Conservation (phyloP, 92 coral and sea anemone genomes). For the Heliopora coerulea region DNA sequence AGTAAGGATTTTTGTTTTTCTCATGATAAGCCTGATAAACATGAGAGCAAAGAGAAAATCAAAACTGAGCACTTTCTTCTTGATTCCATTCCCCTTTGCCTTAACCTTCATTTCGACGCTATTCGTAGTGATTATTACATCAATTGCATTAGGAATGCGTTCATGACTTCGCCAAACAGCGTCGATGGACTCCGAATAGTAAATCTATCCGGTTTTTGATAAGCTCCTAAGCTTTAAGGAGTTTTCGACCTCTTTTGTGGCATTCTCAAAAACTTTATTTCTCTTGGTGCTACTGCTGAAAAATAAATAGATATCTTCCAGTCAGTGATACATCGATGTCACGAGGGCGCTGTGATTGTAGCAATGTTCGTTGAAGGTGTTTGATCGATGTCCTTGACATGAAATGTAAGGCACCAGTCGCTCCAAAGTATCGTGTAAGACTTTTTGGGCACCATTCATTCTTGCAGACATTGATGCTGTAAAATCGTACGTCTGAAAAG, state of each 20-base stretch:
- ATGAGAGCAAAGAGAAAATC: neutral
- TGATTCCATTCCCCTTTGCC: neutral
- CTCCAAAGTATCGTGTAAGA: too few relatives aligned
- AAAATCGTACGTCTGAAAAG: slow-evolving; percentile 22
- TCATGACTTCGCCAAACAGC: neutral
- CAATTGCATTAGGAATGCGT: neutral
- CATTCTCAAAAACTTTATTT: too few relatives aligned
- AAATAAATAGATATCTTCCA: too few relatives aligned
- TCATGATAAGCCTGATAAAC: slow-evolving; percentile 17
- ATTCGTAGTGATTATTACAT: neutral
- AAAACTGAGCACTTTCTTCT: neutral
- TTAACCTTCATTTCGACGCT: neutral
- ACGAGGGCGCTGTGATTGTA: neutral
- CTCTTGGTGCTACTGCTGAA: too few relatives aligned
- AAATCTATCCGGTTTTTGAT: neutral
- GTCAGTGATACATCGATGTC: neutral
- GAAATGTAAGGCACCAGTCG: too few relatives aligned
- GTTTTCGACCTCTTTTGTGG: neutral
- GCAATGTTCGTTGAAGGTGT: slow-evolving; percentile 2
- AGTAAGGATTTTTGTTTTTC: slow-evolving; percentile 17
- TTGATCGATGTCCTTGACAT: too few relatives aligned
- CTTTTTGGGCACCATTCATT: slow-evolving; percentile 23
- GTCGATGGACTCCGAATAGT: slow-evolving; percentile 1
- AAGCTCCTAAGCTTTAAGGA: neutral
- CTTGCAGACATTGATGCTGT: slow-evolving; percentile 36